Conservation (phyloP, 2,797 vertebrate genomes). For the Rhinogobio ventralis region DNA sequence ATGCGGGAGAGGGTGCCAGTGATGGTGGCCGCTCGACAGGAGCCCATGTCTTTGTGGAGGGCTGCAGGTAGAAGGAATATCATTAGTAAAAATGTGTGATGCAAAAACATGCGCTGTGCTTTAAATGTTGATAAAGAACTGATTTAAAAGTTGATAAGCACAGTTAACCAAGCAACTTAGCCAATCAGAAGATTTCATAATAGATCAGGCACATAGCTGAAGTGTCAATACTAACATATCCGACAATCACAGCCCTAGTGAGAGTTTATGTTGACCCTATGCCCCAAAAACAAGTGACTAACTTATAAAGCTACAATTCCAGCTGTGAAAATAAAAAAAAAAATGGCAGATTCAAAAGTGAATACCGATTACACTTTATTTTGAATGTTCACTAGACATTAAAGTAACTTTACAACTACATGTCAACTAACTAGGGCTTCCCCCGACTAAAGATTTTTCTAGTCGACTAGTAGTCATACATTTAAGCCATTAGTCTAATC, state of each 20-base stretch:
- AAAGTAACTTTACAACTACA: not conserved
- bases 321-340: not conserved
- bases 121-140: not conserved
- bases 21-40: slow-evolving; percentile 95
- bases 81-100: slow-evolving; percentile 2
- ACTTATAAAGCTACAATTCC: not conserved
- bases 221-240: not conserved
- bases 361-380: not conserved
- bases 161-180: not conserved
- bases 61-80: slow-evolving; percentile 74
- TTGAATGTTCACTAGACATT: not conserved
- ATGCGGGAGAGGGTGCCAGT: slow-evolving; percentile 97
- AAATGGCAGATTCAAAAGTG: not conserved
- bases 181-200: not conserved
- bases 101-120: not conserved
- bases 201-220: not conserved
- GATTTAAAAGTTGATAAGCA: not conserved
- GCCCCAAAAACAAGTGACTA: not conserved
- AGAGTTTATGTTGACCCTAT: not conserved
- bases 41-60: slow-evolving; percentile 97
- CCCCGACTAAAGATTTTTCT: too few species aligned
- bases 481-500: too few species aligned
- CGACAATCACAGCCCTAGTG: not conserved
- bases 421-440: too few species aligned
- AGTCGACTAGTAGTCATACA: too few species aligned